Base-by-base conservation (phyloP, 2,797 vertebrate species). In the Sebastes umbrosus region DNA sequence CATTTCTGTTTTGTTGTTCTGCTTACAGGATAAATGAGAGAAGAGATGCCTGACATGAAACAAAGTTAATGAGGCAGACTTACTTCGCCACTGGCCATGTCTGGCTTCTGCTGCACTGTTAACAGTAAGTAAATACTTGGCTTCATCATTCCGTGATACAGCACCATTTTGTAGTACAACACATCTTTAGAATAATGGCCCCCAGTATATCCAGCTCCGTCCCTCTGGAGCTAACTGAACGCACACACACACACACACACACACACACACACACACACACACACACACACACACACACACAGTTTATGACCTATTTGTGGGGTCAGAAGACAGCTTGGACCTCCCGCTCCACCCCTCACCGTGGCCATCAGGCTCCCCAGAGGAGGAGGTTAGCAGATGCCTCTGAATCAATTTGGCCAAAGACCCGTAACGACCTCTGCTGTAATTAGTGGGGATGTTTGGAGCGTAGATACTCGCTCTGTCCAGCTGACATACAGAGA, bases 361-460 rank as follows among this genome's bases (percentile, higher is more conserved):
- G 2, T 72, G 54, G 29, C 79, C 82, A 83, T 76, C 64, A 76
- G 64, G 46, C 65, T 82, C 62, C 75, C 87, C 34, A n/a, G 74
- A 84, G 77, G 73, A 82, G 43, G 75, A 76, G 32, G 79, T 79
- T 77, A 88, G 80, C 94, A 94, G 93, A 94, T 93, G 91, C 82
- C 80, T 81, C 84, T 79, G 80, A 94, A 93, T 91, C 84, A 88
- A 90, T 94, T 90, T 88, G 59, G 80, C 87, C 77, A 84, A 80
- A 84, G 86, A 91, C 85, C 85, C 88, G 59, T 75, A 83, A 89
- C 9, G 60, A 93, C 84, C 90, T 79, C 46, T 43, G 75, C 20
- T 72, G 52, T 84, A 84, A 89, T 91, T 87, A 90, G 86, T 76
- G 71, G 59, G 55, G 55, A 62, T 67, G 73, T 84, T 84, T 75